Evolutionary conservation across 2,797 vertebrate genomes (phyloP), one percentile per base, ranked within the genome.

Genomic region (Pangasius krempfi): DNA sequence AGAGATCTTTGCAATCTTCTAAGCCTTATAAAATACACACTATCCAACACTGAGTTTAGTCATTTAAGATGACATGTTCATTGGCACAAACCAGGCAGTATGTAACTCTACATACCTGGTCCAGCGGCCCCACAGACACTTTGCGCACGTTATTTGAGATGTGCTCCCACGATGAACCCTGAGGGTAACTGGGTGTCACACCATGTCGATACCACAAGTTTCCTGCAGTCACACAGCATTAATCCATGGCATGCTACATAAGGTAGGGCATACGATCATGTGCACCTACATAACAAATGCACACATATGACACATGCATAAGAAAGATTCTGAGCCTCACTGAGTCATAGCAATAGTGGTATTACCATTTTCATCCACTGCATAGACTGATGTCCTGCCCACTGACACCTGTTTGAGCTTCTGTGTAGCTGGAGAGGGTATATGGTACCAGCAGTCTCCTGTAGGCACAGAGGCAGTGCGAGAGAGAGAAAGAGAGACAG

Each of bases 371-470:
- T 97, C 97, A 92, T 99, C 99, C 75, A 99, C 95, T 4, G 96
- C 92, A 58, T 94, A 98, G 64, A 99, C 97, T 0, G 98, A 98
- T 0, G 97, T 99, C 94, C 97, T 96, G n/a, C 99, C 99, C 0
- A 99, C 97, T 0, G 98, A 99, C 84, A 98, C 97, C 92, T 99
- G 98, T 89, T 96, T 97, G 85, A 99, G 90, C 93, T 97, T 98
- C 93, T 99, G 98, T 58, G 97, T 97, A 37, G 95, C 92, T 4
- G 99, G 99, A 1, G 98, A 96, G 0, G 98, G 98, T 90, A 99
- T 98, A 92, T 99, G 98, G 92, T 98, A 99, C 98, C 98, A 98
- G 92, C 95, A 95, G 85, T 98, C 97, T n/a, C 98, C 98, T 98
- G 94, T 90, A 78, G 50, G 47, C 75, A 90, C 37, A n/a, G 7